Evolutionary conservation across 2,888 invertebrate genomes (phyloP).

Genomic region (Tetranychus piercei): DNA sequence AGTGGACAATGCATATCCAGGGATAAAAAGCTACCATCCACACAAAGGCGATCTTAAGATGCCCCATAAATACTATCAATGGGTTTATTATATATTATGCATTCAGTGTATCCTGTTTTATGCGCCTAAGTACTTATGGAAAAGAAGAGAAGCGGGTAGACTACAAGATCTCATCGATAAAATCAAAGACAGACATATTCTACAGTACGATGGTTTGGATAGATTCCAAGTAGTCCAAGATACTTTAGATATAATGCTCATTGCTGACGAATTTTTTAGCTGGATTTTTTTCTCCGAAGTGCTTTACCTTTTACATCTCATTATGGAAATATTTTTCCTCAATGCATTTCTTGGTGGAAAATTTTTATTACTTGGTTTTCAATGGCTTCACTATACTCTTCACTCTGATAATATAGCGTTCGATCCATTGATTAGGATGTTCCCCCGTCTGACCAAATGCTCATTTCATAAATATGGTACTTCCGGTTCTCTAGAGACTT

Average conservation of each 20-base stretch:
- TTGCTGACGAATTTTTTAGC: not conserved
- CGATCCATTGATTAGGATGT: conserved; percentile 65
- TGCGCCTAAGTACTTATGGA: conserved; percentile 75
- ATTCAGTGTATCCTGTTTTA: not conserved
- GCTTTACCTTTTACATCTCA: not conserved
- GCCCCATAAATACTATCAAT: conserved; percentile 27
- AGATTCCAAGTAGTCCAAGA: not conserved
- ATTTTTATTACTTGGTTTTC: not conserved
- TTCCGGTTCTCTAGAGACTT: conserved; percentile 64
- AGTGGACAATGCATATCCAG: conserved; percentile 44
- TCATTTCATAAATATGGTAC: conserved; percentile 76
- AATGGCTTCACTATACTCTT: not conserved
- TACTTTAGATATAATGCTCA: conserved; percentile 36
- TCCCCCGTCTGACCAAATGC: conserved; percentile 70
- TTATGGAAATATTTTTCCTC: conserved; percentile 3
- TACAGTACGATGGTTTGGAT: not conserved
- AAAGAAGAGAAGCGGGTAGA: conserved; percentile 71
- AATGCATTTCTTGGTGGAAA: conserved; percentile 9
- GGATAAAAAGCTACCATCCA: conserved; percentile 41
- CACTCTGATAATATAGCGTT: conserved; percentile 25
- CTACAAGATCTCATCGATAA: conserved; percentile 55
- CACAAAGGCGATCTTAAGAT: conserved; percentile 19
- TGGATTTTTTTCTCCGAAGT: not conserved
- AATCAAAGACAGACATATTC: not conserved
- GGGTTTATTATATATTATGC: conserved; percentile 28